phyloP scores from a whole-genome alignment of 2,113 vertebrate species.

The Xiphophorus couchianus region DNA sequence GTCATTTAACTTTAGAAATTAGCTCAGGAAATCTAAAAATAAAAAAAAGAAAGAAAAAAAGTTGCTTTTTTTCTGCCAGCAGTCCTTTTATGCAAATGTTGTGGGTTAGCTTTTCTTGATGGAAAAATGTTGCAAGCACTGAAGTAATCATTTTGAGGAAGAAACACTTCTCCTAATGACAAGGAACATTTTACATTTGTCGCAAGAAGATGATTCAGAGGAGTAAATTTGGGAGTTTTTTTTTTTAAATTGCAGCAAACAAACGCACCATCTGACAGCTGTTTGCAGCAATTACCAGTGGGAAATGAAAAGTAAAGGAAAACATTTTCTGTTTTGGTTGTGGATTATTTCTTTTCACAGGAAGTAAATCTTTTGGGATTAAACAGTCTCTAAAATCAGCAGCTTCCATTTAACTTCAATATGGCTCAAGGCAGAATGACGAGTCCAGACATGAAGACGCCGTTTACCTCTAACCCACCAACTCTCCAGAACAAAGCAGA shows the following conservation, averaged over 20 bases:
- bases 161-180: background rate
- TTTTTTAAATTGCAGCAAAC: background rate
- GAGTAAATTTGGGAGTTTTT: no score
- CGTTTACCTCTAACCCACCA: conserved; percentile 9
- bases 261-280: background rate
- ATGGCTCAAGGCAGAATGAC: background rate
- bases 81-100: background rate
- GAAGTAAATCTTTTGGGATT: conserved; percentile 21
- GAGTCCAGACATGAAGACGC: conserved; percentile 14
- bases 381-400: conserved; percentile 24
- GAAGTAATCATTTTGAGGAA: background rate
- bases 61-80: background rate
- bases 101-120: background rate
- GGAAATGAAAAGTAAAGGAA: background rate
- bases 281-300: background rate
- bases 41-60: no score
- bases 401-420: conserved; percentile 22
- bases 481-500: conserved; percentile 1
- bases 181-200: background rate
- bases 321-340: background rate
- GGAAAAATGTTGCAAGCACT: background rate
- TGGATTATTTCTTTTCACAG: conserved; percentile 10
- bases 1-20: background rate
- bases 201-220: no score
- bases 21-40: background rate